These are phyloP conservation scores for Sericinus montela DNA, from an alignment of 2,888 invertebrate species.

Conservation along the genomic window DNA sequence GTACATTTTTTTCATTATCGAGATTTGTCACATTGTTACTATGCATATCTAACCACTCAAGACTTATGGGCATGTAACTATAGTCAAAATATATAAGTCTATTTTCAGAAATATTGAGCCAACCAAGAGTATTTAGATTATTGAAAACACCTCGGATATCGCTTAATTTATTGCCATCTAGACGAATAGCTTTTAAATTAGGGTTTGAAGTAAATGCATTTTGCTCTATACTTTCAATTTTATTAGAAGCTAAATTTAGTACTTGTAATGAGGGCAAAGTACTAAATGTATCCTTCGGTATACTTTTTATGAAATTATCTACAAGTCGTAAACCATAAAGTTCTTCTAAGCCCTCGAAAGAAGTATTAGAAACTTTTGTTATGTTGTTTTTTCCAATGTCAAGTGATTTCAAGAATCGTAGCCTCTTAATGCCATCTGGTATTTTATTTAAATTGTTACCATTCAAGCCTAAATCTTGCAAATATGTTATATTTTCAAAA, in stretches of 20 bases:
- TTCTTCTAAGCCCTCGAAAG: slow-evolving; percentile 86
- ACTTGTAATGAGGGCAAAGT: slow-evolving; percentile 86
- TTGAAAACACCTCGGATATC: slow-evolving; percentile 88
- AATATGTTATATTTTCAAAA: slow-evolving; percentile 87
- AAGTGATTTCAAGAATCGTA: slow-evolving; percentile 85
- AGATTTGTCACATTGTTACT: slow-evolving; percentile 87
- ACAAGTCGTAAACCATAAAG: slow-evolving; percentile 88
- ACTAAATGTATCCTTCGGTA: slow-evolving; percentile 86
- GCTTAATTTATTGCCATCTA: slow-evolving; percentile 87
- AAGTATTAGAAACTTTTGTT: slow-evolving; percentile 83
- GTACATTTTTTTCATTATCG: slow-evolving; percentile 84
- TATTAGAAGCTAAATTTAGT: slow-evolving; percentile 89
- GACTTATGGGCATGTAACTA: slow-evolving; percentile 84
- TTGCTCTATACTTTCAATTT: slow-evolving; percentile 85
- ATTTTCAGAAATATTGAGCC: slow-evolving; percentile 90
- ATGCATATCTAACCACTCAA: slow-evolving; percentile 90
- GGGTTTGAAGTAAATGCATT: slow-evolving; percentile 87
- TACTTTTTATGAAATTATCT: slow-evolving; percentile 86
- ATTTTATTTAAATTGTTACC: slow-evolving; percentile 83
- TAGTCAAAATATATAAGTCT: slow-evolving; percentile 89
- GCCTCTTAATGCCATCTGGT: slow-evolving; percentile 83
- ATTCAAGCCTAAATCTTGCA: slow-evolving; percentile 87
- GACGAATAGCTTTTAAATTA: slow-evolving; percentile 84
- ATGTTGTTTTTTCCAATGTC: slow-evolving; percentile 91
- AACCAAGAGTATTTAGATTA: slow-evolving; percentile 84